Percentiles rank a stretch among this genome's conserved stretches.
phyloP scores from a whole-genome alignment of 2,888 invertebrate genomes.

The Asteroscopus sphinx region DNA sequence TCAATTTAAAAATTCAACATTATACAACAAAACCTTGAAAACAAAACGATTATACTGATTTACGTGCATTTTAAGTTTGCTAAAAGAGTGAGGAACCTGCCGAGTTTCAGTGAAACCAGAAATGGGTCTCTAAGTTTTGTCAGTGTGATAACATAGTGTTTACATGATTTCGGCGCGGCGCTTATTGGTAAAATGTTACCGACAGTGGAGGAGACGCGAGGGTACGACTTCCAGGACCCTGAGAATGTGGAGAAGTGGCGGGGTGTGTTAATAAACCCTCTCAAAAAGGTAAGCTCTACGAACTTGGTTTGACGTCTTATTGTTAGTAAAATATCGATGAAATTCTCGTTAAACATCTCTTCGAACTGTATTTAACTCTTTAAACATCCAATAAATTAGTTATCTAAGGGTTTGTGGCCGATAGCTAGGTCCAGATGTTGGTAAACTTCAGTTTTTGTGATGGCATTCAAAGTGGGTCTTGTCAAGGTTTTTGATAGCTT shows the following conservation, averaged over 20 bases:
- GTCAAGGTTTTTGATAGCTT: constrained; percentile 57
- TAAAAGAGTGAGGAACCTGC: constrained; percentile 61
- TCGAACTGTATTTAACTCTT: neutral
- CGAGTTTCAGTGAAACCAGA: constrained; percentile 68
- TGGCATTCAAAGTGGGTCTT: constrained; percentile 11
- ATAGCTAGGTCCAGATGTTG: constrained; percentile 45
- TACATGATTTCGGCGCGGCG: constrained; percentile 84
- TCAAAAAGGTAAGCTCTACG: constrained; percentile 92
- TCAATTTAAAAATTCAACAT: constrained; percentile 51
- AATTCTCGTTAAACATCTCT: constrained; percentile 8
- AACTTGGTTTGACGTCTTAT: constrained; percentile 24
- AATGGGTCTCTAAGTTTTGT: constrained; percentile 76
- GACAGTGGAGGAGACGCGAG: constrained; percentile 88
- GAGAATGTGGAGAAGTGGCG: constrained; percentile 98
- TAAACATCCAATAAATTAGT: constrained; percentile 2
- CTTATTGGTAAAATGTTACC: constrained; percentile 84
- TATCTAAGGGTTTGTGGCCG: constrained; percentile 1
- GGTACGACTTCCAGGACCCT: constrained; percentile 96
- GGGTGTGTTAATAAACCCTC: constrained; percentile 95
- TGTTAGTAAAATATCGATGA: constrained; percentile 39
- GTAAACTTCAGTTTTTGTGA: constrained; percentile 31
- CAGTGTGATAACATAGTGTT: constrained; percentile 78
- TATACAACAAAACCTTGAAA: constrained; percentile 32
- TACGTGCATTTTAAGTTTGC: constrained; percentile 58
- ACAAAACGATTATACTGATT: constrained; percentile 55